These are phyloP conservation scores for Solea solea DNA, from an alignment of 2,113 vertebrate genomes.

Conservation along the genomic window DNA sequence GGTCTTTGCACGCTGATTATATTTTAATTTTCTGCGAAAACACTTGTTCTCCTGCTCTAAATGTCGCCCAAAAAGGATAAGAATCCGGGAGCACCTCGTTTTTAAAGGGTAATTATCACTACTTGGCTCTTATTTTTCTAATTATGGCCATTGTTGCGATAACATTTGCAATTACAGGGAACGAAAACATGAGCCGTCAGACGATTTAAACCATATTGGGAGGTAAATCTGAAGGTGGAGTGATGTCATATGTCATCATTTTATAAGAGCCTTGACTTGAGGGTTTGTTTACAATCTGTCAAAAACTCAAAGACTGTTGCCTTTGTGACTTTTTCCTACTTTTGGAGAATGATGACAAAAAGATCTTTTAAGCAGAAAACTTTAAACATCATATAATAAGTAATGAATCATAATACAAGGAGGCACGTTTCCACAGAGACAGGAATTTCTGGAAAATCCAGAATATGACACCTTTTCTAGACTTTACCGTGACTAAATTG, in stretches of 20 bases:
- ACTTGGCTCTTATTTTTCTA: conserved; percentile 4
- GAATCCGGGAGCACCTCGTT: conserved; percentile 9
- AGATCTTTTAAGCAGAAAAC: too few relatives aligned
- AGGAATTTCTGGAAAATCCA: too few relatives aligned
- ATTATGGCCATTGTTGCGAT: conserved; percentile 11
- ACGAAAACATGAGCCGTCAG: conserved; percentile 7
- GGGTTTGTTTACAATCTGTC: too few relatives aligned
- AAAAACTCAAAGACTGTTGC: too few relatives aligned
- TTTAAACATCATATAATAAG: too few relatives aligned
- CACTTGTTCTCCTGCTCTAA: neutral
- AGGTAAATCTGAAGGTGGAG: neutral
- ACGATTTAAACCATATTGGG: conserved; percentile 8
- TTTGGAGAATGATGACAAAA: too few relatives aligned
- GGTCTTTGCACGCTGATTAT: conserved; percentile 11
- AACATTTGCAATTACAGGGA: conserved; percentile 19
- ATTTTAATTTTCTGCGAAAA: conserved; percentile 19
- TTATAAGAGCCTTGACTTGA: too few relatives aligned
- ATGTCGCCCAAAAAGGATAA: conserved; percentile 1
- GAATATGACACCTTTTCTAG: neutral
- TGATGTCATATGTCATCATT: too few relatives aligned
- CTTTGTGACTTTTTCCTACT: too few relatives aligned
- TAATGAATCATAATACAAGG: too few relatives aligned
- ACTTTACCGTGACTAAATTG: conserved; percentile 17
- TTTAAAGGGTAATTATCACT: conserved; percentile 32
- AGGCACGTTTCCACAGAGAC: too few relatives aligned